Evolutionary conservation across 2,888 invertebrate genomes (phyloP).

Genomic region (Argyra leucocephala): DNA sequence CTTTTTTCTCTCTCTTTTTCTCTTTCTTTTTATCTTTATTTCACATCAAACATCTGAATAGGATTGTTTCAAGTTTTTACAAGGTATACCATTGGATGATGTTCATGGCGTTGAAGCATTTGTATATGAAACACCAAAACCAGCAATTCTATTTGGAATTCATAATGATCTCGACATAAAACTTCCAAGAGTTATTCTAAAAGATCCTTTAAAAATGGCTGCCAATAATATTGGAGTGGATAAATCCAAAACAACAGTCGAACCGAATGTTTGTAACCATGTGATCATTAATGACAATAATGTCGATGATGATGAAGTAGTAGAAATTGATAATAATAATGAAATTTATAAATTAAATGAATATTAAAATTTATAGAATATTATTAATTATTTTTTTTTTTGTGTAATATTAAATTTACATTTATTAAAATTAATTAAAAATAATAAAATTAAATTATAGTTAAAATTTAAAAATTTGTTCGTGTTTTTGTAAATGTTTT

Average conservation of each 20-base stretch:
- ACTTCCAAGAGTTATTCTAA: constrained; percentile 17
- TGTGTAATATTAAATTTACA: too few relatives aligned
- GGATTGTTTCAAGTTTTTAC: neutral
- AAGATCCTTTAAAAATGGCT: constrained; percentile 18
- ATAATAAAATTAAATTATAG: too few relatives aligned
- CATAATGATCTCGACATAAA: constrained; percentile 37
- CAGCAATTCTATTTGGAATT: constrained; percentile 40
- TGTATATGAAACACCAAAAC: constrained; percentile 37
- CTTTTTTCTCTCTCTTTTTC: neutral
- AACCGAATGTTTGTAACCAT: constrained; percentile 20
- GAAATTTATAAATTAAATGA: too few relatives aligned
- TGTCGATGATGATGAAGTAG: constrained; percentile 16
- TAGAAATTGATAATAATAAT: neutral
- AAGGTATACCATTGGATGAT: constrained; percentile 27
- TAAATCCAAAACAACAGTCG: constrained; percentile 19
- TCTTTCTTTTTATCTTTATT: neutral
- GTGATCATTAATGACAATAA: constrained; percentile 13
- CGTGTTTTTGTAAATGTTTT: too few relatives aligned
- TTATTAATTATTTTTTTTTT: too few relatives aligned
- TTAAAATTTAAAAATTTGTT: too few relatives aligned
- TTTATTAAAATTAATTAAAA: too few relatives aligned
- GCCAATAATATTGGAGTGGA: constrained; percentile 19
- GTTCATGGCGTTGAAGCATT: constrained; percentile 41
- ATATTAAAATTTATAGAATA: too few relatives aligned
- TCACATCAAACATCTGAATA: too few relatives aligned